Evolutionary conservation across 1,140 invertebrate species (phyloP), one percentile per base, ranked within the genome.

Genomic region (Anthonomus grandis): DNA sequence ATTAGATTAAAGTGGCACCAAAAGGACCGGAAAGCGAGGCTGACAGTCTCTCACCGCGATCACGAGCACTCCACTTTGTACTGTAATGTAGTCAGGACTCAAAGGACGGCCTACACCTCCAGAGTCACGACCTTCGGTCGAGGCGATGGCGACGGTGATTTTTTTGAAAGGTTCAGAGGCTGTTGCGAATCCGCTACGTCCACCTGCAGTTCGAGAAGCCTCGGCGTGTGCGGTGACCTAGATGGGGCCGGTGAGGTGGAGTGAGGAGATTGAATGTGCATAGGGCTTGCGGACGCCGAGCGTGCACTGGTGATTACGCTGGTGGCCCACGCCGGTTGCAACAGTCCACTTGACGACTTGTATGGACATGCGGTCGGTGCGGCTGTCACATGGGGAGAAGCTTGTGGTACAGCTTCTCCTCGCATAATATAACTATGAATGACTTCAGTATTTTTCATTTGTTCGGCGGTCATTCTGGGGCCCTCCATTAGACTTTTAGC

Each of bases 381-480:
- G 4, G 67, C 66, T 6, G 70, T 64, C 17, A 66, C 59, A 18
- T 65, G 60, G 21, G 70, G 68, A 6, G 70, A 70, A 3, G 65
- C 55, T 17, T 47, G 34, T 2, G 59, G 49, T 27, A 48, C 64
- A 0, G 77, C 73, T 53, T 85, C 84, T 5, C 83, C 84, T 25
- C 87, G 79, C 84, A 91, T 91, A 70, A 93, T 89, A 69, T 90
- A 92, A 70, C 89, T 90, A 71, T 92, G 89, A 64, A 93, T 91
- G 57, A 93, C 87, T 69, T 93, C 90, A 25, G 89, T 89, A 63
- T 89, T 83, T 74, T 93, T 92, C 71, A 91, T 79, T 75, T 93
- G 90, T 73, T 93, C 90, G 21, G 89, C 86, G 4, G 87, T 92
- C 86, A 93, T 87, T 34, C 89, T 78, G 0, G 91, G 90, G 1